These are phyloP conservation scores for Oxyteleia sp. DNA, from an alignment of 2,888 invertebrate species.

Conservation along the genomic window DNA sequence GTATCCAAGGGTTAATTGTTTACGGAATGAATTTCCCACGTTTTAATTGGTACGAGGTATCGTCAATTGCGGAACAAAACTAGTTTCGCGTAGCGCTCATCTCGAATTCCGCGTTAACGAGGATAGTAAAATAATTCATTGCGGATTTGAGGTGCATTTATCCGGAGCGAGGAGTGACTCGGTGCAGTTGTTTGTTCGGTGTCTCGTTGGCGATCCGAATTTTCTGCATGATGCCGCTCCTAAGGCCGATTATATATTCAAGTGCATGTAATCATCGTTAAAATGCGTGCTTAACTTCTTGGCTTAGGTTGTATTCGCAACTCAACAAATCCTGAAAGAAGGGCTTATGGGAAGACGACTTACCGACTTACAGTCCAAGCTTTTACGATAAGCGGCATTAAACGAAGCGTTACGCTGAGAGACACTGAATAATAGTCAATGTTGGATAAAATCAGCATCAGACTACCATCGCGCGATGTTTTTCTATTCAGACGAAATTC, in stretches of 20 bases:
- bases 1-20: neutral
- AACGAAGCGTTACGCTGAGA: constrained; percentile 65
- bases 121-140: constrained; percentile 1
- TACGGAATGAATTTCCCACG: neutral
- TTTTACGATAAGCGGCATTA: constrained; percentile 70
- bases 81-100: neutral
- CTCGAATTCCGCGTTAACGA: neutral
- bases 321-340: constrained; percentile 66
- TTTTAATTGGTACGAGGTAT: constrained; percentile 3
- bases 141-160: constrained; percentile 4
- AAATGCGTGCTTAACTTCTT: constrained; percentile 66
- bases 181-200: constrained; percentile 19
- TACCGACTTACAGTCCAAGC: constrained; percentile 68
- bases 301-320: constrained; percentile 62
- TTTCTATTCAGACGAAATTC: constrained; percentile 38
- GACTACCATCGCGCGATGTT: constrained; percentile 32
- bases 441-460: constrained; percentile 54
- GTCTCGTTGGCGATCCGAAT: constrained; percentile 24
- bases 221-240: constrained; percentile 12
- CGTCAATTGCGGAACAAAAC: neutral
- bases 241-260: constrained; percentile 53
- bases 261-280: constrained; percentile 57
- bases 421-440: constrained; percentile 69
- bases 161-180: neutral
- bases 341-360: constrained; percentile 67